Base-by-base conservation (phyloP, 1,140 invertebrate genomes). In the Penaeus indicus region DNA sequence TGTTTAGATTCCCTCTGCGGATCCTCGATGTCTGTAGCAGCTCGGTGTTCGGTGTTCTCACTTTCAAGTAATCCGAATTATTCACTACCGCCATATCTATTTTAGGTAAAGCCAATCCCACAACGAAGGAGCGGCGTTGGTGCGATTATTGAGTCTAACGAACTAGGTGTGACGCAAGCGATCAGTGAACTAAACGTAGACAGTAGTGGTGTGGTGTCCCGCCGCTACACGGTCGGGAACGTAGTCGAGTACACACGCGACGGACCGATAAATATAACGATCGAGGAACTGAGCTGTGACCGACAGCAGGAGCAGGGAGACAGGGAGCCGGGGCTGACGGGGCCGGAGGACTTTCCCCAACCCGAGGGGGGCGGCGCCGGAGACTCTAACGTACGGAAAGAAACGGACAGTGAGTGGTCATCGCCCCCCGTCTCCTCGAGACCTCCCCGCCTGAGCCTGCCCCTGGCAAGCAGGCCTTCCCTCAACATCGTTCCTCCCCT, bases 11-110 rank as follows among this genome's bases (percentile, higher is more conserved):
- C 19, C 42, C 7, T 38, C 18, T 27, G 42, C 72, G 18, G 72
- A 27, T 64, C 16, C 25, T 67, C 69, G 64, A 25, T 38, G 38
- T 69, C 38, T 27, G 77, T 27, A 67, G 27, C 67, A 10, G 42
- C 78, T 86, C 79, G 85, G 27, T 86, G 85, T 86, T 86, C 78
- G 85, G 38, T 86, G 85, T 86, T 77, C 72, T 81, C 22, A 80
- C 54, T 64, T 27, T 38, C n/a, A 18, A 64, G n/a, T 27, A 21
- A n/a, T 22, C n/a, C n/a, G n/a, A 13, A 27, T 25, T 18, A 83
- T 83, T 61, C 47, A 63, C 0, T 16, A 83, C 75, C 62, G 60
- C n/a, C 32, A 27, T 61, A 8, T 83, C 27, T 78, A 38, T 84
- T 88, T 77, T 88, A 84, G 81, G 81, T 78, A 77, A 84, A 84